Base-by-base conservation (phyloP, 2,888 invertebrate genomes). In the Drosophila maculinotata region DNA sequence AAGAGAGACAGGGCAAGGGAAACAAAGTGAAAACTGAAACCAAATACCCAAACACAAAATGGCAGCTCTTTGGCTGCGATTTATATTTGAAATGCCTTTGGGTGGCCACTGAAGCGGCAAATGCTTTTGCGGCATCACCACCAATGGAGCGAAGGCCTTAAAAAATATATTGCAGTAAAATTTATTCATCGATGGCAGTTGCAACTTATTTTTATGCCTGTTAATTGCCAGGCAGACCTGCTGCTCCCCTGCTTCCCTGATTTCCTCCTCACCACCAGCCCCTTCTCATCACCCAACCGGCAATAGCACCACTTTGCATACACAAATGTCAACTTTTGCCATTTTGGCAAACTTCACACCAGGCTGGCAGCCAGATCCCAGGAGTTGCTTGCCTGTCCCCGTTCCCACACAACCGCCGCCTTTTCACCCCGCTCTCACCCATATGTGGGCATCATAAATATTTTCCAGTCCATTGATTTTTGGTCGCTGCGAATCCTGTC, bases 401-500 rank as follows among this genome's bases (percentile, higher is more conserved):
- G 20, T n/a, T n/a, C n/a, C n/a, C n/a, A n/a, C n/a, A n/a, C n/a
- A n/a, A n/a, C n/a, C 20, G 26, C 15, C 28, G 15, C 47, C 39
- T 15, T 20, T 30, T 1, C 6, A 3, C 7, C 6, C 14, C 25
- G 2, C 20, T 25, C n/a, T 28, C 15, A 6, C 31, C 41, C 33
- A 58, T 69, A 62, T 78, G 79, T 75, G 82, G 77, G 68, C 82
- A 85, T 82, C 82, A 84, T 84, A 83, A 83, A 83, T 83, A 83
- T 83, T 83, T 84, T 83, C 82, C 82, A 73, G 82, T 67, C 82
- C 85, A 83, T 83, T 83, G 82, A 83, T 83, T 85, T 85, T 82
- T 66, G 79, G 79, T 79, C 85, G 82, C 69, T 84, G 69, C 78
- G 78, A 63, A 56, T 73, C 56, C 64, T 71, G 65, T 68, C 76